phyloP scores from a whole-genome alignment of 1,140 invertebrate species.

The Elymnias hypermnestra region DNA sequence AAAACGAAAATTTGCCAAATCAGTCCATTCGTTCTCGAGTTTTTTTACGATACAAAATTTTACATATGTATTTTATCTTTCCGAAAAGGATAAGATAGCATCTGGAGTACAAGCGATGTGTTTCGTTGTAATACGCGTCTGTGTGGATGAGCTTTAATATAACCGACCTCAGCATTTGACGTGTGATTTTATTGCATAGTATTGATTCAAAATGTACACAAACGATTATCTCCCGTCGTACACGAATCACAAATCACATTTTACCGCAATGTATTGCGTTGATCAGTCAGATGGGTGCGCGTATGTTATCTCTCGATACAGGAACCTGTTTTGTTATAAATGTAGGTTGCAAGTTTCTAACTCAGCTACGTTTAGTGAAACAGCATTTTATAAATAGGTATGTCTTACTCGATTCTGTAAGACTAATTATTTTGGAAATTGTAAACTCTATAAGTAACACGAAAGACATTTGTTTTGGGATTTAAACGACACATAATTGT shows the following conservation, averaged over 20 bases:
- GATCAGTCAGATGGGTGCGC: slow-evolving; percentile 2
- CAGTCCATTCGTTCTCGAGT: too few relatives aligned
- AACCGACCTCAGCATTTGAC: slow-evolving; percentile 13
- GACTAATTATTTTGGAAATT: too few relatives aligned
- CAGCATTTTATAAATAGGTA: background rate
- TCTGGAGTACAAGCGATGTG: background rate
- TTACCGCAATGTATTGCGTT: slow-evolving; percentile 7
- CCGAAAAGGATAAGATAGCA: background rate
- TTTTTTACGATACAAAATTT: too few relatives aligned
- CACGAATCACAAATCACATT: slow-evolving; percentile 16
- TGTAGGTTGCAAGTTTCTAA: slow-evolving; percentile 24
- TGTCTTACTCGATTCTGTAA: background rate
- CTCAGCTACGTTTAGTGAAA: slow-evolving; percentile 4
- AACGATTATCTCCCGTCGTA: slow-evolving; percentile 6
- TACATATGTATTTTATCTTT: too few relatives aligned
- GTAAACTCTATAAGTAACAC: background rate
- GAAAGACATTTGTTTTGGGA: too few relatives aligned
- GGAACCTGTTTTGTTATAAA: slow-evolving; percentile 28
- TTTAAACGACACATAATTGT: too few relatives aligned
- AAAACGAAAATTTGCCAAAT: too few relatives aligned
- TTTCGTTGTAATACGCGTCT: background rate
- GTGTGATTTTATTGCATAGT: background rate
- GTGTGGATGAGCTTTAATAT: slow-evolving; percentile 8
- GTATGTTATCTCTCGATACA: slow-evolving; percentile 21
- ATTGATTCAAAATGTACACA: background rate